Base-by-base conservation (phyloP, 2,113 vertebrate genomes). In the Sceloporus tristichus region DNA sequence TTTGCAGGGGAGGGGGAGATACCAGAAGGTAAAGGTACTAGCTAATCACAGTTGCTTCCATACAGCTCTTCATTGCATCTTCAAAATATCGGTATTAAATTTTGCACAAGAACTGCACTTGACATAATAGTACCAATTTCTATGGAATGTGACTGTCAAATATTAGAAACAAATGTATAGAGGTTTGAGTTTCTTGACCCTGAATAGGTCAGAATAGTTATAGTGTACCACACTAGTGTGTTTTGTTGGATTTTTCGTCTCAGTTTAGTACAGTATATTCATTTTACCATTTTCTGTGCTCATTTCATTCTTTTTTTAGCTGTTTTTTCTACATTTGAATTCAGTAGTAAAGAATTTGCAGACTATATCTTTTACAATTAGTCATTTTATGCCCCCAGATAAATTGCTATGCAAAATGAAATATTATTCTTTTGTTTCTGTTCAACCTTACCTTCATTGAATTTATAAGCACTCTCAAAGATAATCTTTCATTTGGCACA, bases 401-500 rank as follows among this genome's bases (percentile, higher is more conserved):
- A 79, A 65, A 79, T 48, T 79, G 19, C n/a, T 34, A 27, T 21
- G 40, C 16, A 54, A 56, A 85, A 76, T 76, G 14, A 23, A 68
- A 27, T 68, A 68, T 27, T 68, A 23, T 77, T 73, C 76, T 79
- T 11, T 90, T 71, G 53, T 18, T 21, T 87, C 89, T 89, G 86
- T 90, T 54, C 14, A 29, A 62, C n/a, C 29, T 84, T 66, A 48
- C 21, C 25, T 90, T 87, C 0, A 0, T 86, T 91, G 81, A 79
- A 1, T 84, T 68, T 92, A 65, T 88, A 87, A 93, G 16, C 27
- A 81, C 48, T 74, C 88, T 93, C 65, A 19, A 78, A 94, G 34
- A 73, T 40, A 85, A 21, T 56, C 82, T 3, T 90, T 38, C 40
- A 38, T 85, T 80, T 93, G 79, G 77, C 19, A 23, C 53, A 54